Evolutionary conservation across 1,140 invertebrate species (phyloP).

Genomic region (Epicauta chinensis): DNA sequence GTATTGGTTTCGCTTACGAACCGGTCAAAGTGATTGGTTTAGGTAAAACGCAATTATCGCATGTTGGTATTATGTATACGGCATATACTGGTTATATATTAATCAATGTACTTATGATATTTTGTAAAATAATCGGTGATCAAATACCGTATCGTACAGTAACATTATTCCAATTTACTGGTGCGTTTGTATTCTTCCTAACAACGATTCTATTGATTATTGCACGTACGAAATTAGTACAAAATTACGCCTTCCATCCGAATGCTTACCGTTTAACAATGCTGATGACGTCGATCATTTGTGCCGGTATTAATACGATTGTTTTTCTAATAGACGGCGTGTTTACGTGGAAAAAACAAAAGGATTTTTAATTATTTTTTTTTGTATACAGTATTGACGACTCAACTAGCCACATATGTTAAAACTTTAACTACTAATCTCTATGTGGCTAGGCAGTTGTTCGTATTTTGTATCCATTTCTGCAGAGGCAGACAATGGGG

Average conservation of each 20-base stretch:
- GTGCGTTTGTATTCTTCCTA: slow-evolving; percentile 55
- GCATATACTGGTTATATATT: slow-evolving; percentile 54
- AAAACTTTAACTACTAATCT: too few species aligned
- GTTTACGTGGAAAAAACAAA: slow-evolving; percentile 44
- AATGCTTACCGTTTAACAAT: slow-evolving; percentile 49
- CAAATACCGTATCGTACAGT: slow-evolving; percentile 58
- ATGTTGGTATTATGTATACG: slow-evolving; percentile 52
- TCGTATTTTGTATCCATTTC: too few species aligned
- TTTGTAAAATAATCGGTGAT: slow-evolving; percentile 54
- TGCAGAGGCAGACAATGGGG: too few species aligned
- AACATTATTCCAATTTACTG: slow-evolving; percentile 54
- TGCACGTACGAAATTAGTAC: slow-evolving; percentile 12
- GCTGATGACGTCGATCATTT: slow-evolving; percentile 51
- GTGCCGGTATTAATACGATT: slow-evolving; percentile 48
- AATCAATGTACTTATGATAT: slow-evolving; percentile 55
- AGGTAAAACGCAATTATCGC: slow-evolving; percentile 45
- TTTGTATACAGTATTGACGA: neutral
- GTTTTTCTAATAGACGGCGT: slow-evolving; percentile 50
- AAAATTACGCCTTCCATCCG: slow-evolving; percentile 46
- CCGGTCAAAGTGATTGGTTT: slow-evolving; percentile 46
- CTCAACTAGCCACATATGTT: too few species aligned
- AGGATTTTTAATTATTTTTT: slow-evolving; percentile 28
- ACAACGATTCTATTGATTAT: slow-evolving; percentile 46
- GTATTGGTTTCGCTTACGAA: slow-evolving; percentile 50
- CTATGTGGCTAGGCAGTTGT: too few species aligned